Conservation (phyloP, 2,888 invertebrate species). For the Synanthedon myopaeformis region DNA sequence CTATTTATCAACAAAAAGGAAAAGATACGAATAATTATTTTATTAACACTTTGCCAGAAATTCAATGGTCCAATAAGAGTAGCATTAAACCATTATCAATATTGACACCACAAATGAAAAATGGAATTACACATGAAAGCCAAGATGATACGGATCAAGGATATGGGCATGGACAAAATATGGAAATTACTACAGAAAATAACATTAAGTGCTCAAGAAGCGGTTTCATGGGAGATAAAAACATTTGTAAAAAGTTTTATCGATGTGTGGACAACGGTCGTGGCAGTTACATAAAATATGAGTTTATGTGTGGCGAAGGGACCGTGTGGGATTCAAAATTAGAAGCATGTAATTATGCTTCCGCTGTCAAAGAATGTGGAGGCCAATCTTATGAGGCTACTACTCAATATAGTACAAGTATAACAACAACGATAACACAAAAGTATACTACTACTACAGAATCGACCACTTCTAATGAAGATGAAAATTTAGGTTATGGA, state of each 20-base stretch:
- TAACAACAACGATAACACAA: constrained; percentile 7
- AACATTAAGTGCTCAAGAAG: constrained; percentile 34
- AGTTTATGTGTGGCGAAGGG: constrained; percentile 69
- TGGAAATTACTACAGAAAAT: not conserved
- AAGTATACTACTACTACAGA: constrained; percentile 8
- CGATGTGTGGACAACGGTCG: constrained; percentile 70
- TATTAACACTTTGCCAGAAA: not conserved
- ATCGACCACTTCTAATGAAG: constrained; percentile 7
- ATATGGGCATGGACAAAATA: not conserved
- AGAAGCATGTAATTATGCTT: constrained; percentile 70
- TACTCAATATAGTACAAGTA: constrained; percentile 4
- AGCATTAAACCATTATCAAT: not conserved
- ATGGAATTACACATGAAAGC: not conserved
- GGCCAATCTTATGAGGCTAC: constrained; percentile 13
- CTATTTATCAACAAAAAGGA: not conserved
- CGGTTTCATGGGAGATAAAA: constrained; percentile 70
- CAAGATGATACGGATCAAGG: not conserved
- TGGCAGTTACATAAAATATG: constrained; percentile 54
- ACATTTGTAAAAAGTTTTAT: constrained; percentile 76
- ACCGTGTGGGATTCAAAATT: constrained; percentile 71
- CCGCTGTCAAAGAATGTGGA: constrained; percentile 50
- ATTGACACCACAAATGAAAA: not conserved
- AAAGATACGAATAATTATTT: constrained; percentile 1
- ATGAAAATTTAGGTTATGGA: constrained; percentile 1
- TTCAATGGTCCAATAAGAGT: not conserved